Conservation (phyloP, 53 echinoderm and acorn worm species). For the Mesocentrotus franciscanus region DNA sequence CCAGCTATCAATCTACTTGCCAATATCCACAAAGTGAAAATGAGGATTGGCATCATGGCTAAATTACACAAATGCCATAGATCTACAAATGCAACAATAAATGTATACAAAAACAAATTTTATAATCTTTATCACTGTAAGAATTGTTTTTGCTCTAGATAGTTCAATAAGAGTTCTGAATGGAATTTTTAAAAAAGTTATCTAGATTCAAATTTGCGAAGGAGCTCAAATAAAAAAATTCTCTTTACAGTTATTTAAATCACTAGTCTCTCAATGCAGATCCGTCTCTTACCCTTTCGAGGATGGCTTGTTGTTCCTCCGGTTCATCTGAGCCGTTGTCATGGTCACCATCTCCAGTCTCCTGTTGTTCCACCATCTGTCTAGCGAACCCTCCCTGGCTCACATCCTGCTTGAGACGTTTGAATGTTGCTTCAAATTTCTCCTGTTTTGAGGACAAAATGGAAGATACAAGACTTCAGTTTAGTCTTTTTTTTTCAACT, state of each 20-base stretch:
- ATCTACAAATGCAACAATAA: no score
- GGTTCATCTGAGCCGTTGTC: not conserved
- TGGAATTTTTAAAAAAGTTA: no score
- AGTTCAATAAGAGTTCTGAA: no score
- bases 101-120: no score
- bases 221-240: not conserved
- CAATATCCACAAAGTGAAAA: no score
- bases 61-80: no score
- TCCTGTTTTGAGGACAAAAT: not conserved
- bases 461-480: not conserved
- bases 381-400: constrained; percentile 19
- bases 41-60: no score
- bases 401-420: constrained; percentile 46
- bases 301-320: not conserved
- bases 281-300: not conserved
- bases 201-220: no score
- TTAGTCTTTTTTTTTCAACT: not conserved
- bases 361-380: not conserved
- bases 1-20: no score
- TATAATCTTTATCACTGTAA: no score
- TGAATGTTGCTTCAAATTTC: not conserved
- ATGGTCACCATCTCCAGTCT: constrained; percentile 4
- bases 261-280: not conserved
- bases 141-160: no score
- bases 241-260: not conserved